Base-by-base conservation (phyloP, 1,140 invertebrate genomes). In the Ceratosolen fusciceps region DNA sequence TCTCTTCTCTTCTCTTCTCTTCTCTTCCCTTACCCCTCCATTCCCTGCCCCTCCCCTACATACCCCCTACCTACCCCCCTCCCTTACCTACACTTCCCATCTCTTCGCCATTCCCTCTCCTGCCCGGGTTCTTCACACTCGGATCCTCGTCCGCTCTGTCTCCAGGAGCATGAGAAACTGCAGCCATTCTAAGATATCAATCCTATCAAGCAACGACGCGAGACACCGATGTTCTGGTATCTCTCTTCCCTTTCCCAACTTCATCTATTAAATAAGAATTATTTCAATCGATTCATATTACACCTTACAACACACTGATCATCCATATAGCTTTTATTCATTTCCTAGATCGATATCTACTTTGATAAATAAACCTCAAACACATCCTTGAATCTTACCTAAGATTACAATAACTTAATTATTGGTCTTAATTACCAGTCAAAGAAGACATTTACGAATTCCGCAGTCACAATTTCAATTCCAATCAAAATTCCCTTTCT, bases 371-470 rank as follows among this genome's bases (percentile, higher is more conserved):
- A 5, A 43, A 60, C 26, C 3, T 31, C 19, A 60, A 31, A 60
- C 26, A 31, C 2, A 60, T 29, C 58, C 58, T 60, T 31, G n/a
- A 74, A 74, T 34, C 19, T 58, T 74, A 56, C 16, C n/a, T 47
- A 74, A 24, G 9, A 65, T 43, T 75, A 49, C 24, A 19, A 75
- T 49, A 34, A 39, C 54, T 34, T 52, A 37, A 29, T 4, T 58
- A 8, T n/a, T n/a, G 7, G 37, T 16, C 49, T 58, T 74, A 39
- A 24, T 62, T 29, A n/a, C 0, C 14, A 70, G 67, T 24, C 31
- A 43, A 26, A 16, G 47, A 75, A 60, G 60, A 75, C 74, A n/a
- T n/a, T n/a, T 75, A 75, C 47, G 74, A 75, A 58, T 60, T 75
- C 52, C 67, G n/a, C 39, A 58, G 24, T 60, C 58, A 19, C 16